phyloP scores from a whole-genome alignment of 2,113 vertebrate genomes.

The Apaloderma vittatum region DNA sequence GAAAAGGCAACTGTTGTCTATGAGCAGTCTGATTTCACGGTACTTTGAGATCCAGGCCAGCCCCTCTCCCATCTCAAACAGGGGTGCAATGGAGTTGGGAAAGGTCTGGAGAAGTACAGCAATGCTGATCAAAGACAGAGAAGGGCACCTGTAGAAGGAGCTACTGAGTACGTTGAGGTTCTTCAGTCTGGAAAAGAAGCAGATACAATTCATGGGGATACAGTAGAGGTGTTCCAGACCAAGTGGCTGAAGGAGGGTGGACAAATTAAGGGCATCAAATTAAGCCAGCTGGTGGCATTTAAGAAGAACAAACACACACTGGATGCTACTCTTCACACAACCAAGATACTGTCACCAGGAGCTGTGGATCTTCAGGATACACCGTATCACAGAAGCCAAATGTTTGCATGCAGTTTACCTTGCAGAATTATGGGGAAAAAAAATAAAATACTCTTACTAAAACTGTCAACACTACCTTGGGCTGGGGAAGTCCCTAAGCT shows the following conservation, averaged over 20 bases:
- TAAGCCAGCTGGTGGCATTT: not conserved
- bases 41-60: not conserved
- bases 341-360: not conserved
- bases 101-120: not conserved
- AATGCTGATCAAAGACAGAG: not conserved
- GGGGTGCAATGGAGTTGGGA: not conserved
- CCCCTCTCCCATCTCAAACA: not conserved
- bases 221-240: not conserved
- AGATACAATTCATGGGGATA: not conserved
- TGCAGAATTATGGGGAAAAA: not conserved
- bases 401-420: not conserved
- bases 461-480: conserved; percentile 18
- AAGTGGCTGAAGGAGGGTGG: not conserved
- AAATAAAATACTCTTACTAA: not conserved
- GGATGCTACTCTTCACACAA: not conserved
- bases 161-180: not conserved
- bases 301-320: not conserved
- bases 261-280: not conserved
- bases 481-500: conserved; percentile 49
- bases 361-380: not conserved
- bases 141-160: not conserved
- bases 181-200: not conserved
- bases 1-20: not conserved
- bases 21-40: not conserved
- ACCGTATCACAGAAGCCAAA: not conserved